Evolutionary conservation across 1,140 invertebrate genomes (phyloP), one percentile per base, ranked within the genome.

Genomic region (Copidosoma floridanum): DNA sequence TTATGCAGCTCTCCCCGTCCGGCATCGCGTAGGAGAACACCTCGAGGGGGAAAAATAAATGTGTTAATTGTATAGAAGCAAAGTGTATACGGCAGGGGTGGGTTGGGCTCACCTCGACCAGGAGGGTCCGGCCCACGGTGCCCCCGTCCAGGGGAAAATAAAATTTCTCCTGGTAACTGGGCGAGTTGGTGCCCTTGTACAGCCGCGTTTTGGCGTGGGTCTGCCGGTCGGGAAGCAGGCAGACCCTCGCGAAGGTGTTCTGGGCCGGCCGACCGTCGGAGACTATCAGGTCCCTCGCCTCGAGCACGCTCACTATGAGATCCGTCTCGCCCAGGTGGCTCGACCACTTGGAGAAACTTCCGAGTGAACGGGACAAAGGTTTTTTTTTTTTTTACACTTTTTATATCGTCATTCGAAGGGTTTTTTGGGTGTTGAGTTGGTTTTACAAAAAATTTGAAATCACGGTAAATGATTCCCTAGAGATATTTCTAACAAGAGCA

Each of bases 181-280:
- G 89, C 61, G 85, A 86, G 51, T 84, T 84, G 16, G 84, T 85
- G 57, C 84, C 81, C 53, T 85, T 82, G 66, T 87, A 88, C 61
- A 90, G 82, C 75, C 88, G 86, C 11, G 89, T 91, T 77, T 91
- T 89, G 74, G 89, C 86, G 68, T 87, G 86, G 1, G 83, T 83
- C 18, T 86, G 83, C 68, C 86, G 85, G 66, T 90, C 87, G 0
- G 89, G 89, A n/a, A 89, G 78, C 12, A 92, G 74, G 58, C 87
- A 89, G 40, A 91, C 88, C 75, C 75, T 84, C 29, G 91, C 88
- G 71, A 89, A 92, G 0, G 88, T 89, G 71, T 92, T 88, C 61
- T 89, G 74, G 0, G 84, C 83, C 4, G 85, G 83, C 75, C 74
- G 82, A 50, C 82, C 84, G 61, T 86, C 86, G 2, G 82, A 78